phyloP scores from a whole-genome alignment of 2,797 vertebrate genomes.

The Mus minutoides region DNA sequence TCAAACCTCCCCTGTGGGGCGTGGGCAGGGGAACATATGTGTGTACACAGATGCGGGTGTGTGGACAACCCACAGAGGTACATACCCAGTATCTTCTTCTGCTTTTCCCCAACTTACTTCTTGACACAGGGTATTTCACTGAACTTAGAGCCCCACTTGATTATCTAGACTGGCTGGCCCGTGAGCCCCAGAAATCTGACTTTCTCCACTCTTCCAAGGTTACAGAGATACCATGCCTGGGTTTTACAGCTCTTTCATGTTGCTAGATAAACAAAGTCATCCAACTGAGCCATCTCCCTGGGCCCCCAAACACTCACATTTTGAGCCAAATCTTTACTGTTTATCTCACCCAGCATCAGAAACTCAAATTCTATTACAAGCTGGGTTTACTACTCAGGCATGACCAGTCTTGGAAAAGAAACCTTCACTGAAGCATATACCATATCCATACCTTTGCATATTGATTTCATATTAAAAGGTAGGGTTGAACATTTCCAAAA shows the following conservation, averaged over 20 bases:
- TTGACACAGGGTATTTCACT: not conserved
- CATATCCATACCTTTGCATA: not conserved
- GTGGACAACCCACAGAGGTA: not conserved
- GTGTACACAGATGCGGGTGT: not conserved
- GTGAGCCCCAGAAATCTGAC: not conserved
- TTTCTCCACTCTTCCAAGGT: too few relatives aligned
- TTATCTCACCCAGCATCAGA: not conserved
- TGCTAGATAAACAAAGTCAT: not conserved
- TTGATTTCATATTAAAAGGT: constrained; percentile 18
- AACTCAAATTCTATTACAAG: not conserved
- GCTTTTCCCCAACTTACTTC: not conserved
- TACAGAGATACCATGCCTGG: not conserved
- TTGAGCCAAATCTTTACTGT: not conserved
- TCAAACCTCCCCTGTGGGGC: not conserved
- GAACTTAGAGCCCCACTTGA: not conserved
- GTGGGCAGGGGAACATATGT: not conserved
- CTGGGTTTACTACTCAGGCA: not conserved
- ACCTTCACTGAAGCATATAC: not conserved
- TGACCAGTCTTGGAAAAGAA: not conserved
- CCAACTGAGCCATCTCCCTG: not conserved
- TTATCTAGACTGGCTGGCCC: not conserved
- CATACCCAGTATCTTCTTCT: not conserved
- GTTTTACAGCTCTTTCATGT: not conserved
- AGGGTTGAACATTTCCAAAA: not conserved
- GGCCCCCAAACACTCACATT: not conserved